Base-by-base conservation (phyloP, 2,888 invertebrate genomes). In the Erebia epiphron region DNA sequence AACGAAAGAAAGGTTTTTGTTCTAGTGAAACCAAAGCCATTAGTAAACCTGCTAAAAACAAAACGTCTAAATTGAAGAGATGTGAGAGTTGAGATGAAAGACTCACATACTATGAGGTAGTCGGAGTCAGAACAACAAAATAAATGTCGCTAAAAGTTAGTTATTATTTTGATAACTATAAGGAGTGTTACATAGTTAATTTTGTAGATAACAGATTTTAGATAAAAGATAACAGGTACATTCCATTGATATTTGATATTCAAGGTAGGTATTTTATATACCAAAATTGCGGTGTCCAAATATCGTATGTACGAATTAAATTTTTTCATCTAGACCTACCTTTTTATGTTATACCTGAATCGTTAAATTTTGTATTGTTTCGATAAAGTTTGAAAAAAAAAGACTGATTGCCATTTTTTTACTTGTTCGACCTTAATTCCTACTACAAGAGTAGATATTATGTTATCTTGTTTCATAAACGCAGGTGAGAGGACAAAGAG, bases 231-330 rank as follows among this genome's bases (percentile, higher is more conserved):
- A 74, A 67, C 64, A 43, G 52, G 21, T 43, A n/a, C 58, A 67
- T 58, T 58, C 70, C 68, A 66, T 66, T 62, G 61, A 62, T 72
- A 61, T 62, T n/a, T n/a, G n/a, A 5, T 9, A 16, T n/a, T 67
- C 62, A 74, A 43, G 70, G 63, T 72, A 43, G 70, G 63, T 72
- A 70, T 67, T 68, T 41, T 46, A 65, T 58, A 68, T 60, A 46
- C 68, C 50, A 60, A 43, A 70, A 70, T 68, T 67, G 66, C 21
- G 16, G 46, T 72, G 56, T 69, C 58, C 63, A 64, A 57, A 62
- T 72, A 60, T 57, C 21, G 1, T 0, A 46, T 46, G 46, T 46
- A 46, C 13, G 3, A 46, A 35, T 35, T 35, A 35, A 35, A 35
- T 35, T 35, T 35, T 35, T 35, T 5, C 35, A 35, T 35, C 7